phyloP scores from a whole-genome alignment of 2,888 invertebrate genomes.

The Hesperia comma region DNA sequence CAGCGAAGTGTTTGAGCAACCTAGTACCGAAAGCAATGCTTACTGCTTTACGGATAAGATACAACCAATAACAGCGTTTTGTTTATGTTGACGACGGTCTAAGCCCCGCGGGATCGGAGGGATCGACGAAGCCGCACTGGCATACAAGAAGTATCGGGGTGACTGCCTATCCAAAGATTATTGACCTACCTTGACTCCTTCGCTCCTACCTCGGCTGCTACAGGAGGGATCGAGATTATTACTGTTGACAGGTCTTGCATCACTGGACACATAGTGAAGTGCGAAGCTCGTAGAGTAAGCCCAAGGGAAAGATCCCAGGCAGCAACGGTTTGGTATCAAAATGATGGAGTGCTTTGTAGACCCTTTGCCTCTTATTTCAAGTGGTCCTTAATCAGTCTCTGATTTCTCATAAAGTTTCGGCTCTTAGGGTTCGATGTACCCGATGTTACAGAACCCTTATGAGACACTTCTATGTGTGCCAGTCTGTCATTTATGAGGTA shows the following conservation, averaged over 20 bases:
- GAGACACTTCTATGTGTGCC: no score
- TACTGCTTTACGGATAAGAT: constrained; percentile 74
- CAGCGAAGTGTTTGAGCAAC: constrained; percentile 39
- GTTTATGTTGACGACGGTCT: constrained; percentile 77
- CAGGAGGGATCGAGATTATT: constrained; percentile 44
- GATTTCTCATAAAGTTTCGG: constrained; percentile 13
- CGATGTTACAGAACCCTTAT: no score
- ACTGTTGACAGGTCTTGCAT: constrained; percentile 44
- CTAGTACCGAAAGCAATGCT: constrained; percentile 55
- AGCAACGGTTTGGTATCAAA: constrained; percentile 56
- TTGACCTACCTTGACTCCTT: constrained; percentile 46
- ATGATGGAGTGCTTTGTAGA: constrained; percentile 53
- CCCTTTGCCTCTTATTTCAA: constrained; percentile 32
- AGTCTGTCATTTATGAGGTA: no score
- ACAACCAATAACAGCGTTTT: constrained; percentile 75
- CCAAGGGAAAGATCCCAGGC: constrained; percentile 57
- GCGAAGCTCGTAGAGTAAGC: constrained; percentile 53
- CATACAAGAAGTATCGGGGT: constrained; percentile 63
- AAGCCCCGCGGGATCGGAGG: constrained; percentile 59
- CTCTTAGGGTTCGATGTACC: neutral
- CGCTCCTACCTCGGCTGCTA: constrained; percentile 39
- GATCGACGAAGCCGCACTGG: constrained; percentile 55
- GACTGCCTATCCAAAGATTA: constrained; percentile 47
- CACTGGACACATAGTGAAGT: constrained; percentile 52
- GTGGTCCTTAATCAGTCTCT: constrained; percentile 15